Conservation (phyloP, 2,888 invertebrate species). For the Lymantria dispar region DNA sequence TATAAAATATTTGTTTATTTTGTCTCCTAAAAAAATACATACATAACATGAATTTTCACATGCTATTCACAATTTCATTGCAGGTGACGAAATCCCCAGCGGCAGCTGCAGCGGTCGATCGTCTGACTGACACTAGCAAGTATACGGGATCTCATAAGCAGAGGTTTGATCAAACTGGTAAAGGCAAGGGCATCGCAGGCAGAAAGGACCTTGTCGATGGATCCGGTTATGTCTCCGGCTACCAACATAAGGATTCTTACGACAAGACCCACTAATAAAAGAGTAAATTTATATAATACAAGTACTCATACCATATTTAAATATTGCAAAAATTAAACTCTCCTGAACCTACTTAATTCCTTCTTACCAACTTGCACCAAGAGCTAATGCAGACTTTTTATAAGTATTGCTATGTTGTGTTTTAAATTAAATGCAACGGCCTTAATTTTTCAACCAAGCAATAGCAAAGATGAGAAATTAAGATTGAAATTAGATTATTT, state of each 20-base stretch:
- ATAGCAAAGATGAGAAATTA: too few relatives aligned
- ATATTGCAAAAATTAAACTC: too few relatives aligned
- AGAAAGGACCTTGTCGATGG: conserved; percentile 88
- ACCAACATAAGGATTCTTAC: conserved; percentile 91
- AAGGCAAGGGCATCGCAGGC: conserved; percentile 93
- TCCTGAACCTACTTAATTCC: too few relatives aligned
- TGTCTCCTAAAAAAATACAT: too few relatives aligned
- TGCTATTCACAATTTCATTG: conserved; percentile 22
- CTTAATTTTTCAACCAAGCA: too few relatives aligned
- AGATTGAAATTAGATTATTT: too few relatives aligned
- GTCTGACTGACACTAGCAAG: conserved; percentile 92
- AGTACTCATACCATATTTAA: neutral
- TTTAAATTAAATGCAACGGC: conserved; percentile 17
- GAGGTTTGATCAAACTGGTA: conserved; percentile 92
- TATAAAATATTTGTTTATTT: too few relatives aligned
- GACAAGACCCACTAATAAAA: conserved; percentile 79
- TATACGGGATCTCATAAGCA: conserved; percentile 95
- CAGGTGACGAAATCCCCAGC: conserved; percentile 72
- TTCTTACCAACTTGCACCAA: too few relatives aligned
- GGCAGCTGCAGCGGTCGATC: conserved; percentile 84
- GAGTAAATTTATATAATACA: neutral
- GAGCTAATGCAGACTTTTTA: neutral
- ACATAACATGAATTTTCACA: too few relatives aligned
- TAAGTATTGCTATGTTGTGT: conserved; percentile 7
- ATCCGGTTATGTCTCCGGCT: conserved; percentile 92